Evolutionary conservation across 2,797 vertebrate species (phyloP).

Genomic region (Ptychadena robeensis): DNA sequence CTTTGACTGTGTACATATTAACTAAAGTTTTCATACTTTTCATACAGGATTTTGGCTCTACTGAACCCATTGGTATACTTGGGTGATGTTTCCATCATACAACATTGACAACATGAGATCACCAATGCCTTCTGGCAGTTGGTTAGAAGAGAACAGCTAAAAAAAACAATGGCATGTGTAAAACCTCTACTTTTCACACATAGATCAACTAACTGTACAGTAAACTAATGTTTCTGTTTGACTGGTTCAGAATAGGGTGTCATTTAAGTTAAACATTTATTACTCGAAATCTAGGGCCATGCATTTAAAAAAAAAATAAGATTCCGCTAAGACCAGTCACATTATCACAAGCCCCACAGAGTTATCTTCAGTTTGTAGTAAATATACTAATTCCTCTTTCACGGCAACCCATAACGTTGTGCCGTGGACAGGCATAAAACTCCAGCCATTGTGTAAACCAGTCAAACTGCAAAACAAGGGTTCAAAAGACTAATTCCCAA

Average conservation of each 20-base stretch:
- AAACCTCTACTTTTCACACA: background rate
- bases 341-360: background rate
- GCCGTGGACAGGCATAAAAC: background rate
- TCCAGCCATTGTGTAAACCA: background rate
- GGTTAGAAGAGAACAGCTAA: background rate
- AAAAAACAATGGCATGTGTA: background rate
- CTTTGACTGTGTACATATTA: background rate
- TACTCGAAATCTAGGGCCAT: background rate
- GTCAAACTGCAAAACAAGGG: background rate
- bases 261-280: background rate
- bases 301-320: background rate
- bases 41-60: background rate
- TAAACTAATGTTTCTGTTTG: background rate
- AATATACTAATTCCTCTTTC: background rate
- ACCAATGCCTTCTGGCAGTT: background rate
- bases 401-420: background rate
- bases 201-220: background rate
- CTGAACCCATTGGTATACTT: background rate
- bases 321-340: background rate
- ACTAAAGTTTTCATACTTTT: background rate
- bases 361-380: background rate
- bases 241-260: background rate
- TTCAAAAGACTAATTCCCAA: background rate
- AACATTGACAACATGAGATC: background rate
- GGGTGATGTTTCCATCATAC: background rate